Conservation (phyloP, 2,888 invertebrate species). For the Anthrax anthrax region DNA sequence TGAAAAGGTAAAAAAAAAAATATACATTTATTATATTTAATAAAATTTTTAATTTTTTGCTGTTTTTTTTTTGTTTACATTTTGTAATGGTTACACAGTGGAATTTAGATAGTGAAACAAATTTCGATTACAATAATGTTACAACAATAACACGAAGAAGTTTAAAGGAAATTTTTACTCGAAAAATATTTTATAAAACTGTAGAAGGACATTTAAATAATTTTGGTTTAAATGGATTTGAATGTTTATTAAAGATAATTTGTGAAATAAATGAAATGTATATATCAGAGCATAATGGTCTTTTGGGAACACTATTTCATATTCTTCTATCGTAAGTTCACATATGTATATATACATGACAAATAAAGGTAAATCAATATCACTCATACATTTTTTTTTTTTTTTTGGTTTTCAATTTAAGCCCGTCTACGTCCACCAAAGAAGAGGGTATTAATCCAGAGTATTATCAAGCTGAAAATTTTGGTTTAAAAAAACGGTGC, state of each 20-base stretch:
- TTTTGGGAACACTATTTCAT: constrained; percentile 50
- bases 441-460: constrained; percentile 39
- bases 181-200: not conserved
- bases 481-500: constrained; percentile 39
- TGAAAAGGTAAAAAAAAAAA: constrained; percentile 39
- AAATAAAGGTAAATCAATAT: not conserved
- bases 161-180: no score
- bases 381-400: not conserved
- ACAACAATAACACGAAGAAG: not conserved
- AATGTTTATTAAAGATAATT: constrained; percentile 49
- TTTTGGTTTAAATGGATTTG: constrained; percentile 39
- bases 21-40: no score
- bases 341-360: not conserved
- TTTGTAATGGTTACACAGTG: not conserved
- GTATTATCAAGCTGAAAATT: constrained; percentile 43
- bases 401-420: constrained; percentile 18
- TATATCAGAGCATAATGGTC: constrained; percentile 39
- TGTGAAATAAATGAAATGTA: constrained; percentile 44
- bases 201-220: not conserved
- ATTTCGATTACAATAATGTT: not conserved
- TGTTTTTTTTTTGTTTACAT: no score
- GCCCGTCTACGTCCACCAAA: constrained; percentile 45
- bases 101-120: not conserved
- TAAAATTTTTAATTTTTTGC: constrained; percentile 38
- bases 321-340: constrained; percentile 50